These are phyloP conservation scores for Scartelaos histophorus DNA, from an alignment of 2,113 vertebrate genomes.

Conservation along the genomic window DNA sequence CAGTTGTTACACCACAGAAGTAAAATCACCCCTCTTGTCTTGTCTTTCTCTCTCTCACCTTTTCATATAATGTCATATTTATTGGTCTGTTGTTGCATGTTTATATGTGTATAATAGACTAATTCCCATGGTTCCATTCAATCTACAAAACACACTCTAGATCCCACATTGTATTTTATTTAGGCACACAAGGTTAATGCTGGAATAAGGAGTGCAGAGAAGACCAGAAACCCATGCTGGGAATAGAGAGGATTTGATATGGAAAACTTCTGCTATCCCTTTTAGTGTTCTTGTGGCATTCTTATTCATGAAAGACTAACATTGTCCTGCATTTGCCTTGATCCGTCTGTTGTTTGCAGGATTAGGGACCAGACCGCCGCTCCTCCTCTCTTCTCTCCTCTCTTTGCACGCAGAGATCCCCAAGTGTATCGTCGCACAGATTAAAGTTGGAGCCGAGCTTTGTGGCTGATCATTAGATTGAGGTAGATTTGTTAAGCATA, in stretches of 20 bases:
- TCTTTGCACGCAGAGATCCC: conserved; percentile 70
- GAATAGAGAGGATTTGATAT: conserved; percentile 61
- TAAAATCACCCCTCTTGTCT: too few relatives aligned
- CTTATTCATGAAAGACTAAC: conserved; percentile 71
- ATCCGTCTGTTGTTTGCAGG: conserved; percentile 65
- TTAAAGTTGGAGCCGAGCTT: conserved; percentile 69
- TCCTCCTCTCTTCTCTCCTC: conserved; percentile 29
- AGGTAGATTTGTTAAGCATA: conserved; percentile 77
- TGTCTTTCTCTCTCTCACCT: neutral
- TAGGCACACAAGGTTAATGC: conserved; percentile 45
- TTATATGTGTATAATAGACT: neutral
- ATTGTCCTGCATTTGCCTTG: conserved; percentile 68
- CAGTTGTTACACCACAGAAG: too few relatives aligned
- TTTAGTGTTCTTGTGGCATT: conserved; percentile 56
- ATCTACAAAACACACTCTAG: conserved; percentile 37
- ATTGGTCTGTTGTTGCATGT: neutral
- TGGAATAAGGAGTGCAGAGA: conserved; percentile 47
- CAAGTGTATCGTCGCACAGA: conserved; percentile 65
- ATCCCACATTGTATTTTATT: conserved; percentile 44
- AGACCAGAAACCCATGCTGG: conserved; percentile 30
- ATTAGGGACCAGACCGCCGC: conserved; percentile 68
- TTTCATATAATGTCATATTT: neutral
- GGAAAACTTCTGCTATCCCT: conserved; percentile 20
- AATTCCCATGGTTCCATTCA: conserved; percentile 29
- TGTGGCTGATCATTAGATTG: conserved; percentile 75